These are phyloP conservation scores for Cottus gobio DNA, from an alignment of 2,113 vertebrate genomes.

Conservation along the genomic window DNA sequence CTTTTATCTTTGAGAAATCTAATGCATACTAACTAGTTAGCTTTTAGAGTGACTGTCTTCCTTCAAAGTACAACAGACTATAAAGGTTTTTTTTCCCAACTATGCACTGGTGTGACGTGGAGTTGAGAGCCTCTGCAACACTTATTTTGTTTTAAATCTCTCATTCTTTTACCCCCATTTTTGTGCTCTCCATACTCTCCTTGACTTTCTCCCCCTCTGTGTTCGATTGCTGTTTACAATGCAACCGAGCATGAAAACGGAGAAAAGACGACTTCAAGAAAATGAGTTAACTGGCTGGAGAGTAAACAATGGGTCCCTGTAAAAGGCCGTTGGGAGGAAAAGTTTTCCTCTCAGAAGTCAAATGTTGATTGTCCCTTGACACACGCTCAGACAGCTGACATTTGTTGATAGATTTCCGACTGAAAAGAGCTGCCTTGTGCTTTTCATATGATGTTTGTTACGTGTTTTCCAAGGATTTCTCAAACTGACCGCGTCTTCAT, in stretches of 20 bases:
- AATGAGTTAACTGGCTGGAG: constrained; percentile 60
- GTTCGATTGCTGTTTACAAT: constrained; percentile 17
- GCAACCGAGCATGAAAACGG: constrained; percentile 31
- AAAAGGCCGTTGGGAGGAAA: constrained; percentile 57
- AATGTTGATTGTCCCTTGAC: constrained; percentile 65
- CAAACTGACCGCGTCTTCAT: background rate
- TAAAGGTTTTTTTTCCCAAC: background rate
- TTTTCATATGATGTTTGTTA: constrained; percentile 23
- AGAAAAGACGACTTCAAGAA: constrained; percentile 46
- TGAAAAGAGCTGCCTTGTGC: constrained; percentile 1
- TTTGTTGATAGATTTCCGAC: constrained; percentile 40
- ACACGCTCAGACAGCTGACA: constrained; percentile 63
- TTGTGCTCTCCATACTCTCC: background rate
- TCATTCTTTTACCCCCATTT: background rate
- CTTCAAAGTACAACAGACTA: background rate
- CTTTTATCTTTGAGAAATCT: background rate
- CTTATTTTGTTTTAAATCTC: background rate
- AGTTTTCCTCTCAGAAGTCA: constrained; percentile 66
- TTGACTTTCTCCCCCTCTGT: background rate
- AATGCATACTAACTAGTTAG: background rate
- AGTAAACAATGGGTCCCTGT: constrained; percentile 65
- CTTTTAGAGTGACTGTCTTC: background rate
- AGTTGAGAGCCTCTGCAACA: background rate
- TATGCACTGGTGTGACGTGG: background rate
- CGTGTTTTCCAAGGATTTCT: background rate